These are phyloP conservation scores for Urocitellus parryii DNA, from an alignment of 2,113 vertebrate genomes.

Conservation along the genomic window DNA sequence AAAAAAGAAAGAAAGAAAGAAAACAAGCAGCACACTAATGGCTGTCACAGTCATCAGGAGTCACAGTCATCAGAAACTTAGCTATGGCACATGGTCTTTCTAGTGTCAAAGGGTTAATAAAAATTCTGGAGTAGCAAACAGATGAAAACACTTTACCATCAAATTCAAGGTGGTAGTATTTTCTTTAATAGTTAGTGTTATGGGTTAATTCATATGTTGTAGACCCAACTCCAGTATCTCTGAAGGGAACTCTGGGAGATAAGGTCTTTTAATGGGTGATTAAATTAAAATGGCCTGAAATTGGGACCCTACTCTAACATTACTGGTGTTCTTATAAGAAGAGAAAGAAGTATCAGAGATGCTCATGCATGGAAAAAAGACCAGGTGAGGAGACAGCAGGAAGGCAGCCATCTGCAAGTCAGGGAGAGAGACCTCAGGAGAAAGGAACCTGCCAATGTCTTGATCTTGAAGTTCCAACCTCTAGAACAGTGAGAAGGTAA, in stretches of 20 bases:
- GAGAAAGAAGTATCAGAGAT: neutral
- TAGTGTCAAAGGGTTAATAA: neutral
- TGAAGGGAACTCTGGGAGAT: neutral
- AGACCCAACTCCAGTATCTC: neutral
- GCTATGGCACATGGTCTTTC: neutral
- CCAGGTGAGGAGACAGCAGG: neutral
- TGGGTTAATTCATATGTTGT: neutral
- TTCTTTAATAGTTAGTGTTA: neutral
- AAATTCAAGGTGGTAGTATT: neutral
- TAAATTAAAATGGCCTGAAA: neutral
- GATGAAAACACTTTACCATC: neutral
- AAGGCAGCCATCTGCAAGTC: neutral
- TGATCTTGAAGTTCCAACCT: no score
- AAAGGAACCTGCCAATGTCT: neutral
- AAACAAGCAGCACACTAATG: neutral
- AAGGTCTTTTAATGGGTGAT: neutral
- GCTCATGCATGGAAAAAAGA: neutral
- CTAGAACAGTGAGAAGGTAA: no score
- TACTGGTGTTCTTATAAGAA: neutral
- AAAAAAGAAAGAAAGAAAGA: no score
- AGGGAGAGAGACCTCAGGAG: neutral
- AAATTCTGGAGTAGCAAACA: neutral
- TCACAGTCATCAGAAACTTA: neutral
- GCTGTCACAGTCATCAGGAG: no score
- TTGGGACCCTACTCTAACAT: no score